Percentiles rank a stretch among this genome's conserved stretches.
phyloP scores from a whole-genome alignment of 2,113 vertebrate species.

The Pica pica region DNA sequence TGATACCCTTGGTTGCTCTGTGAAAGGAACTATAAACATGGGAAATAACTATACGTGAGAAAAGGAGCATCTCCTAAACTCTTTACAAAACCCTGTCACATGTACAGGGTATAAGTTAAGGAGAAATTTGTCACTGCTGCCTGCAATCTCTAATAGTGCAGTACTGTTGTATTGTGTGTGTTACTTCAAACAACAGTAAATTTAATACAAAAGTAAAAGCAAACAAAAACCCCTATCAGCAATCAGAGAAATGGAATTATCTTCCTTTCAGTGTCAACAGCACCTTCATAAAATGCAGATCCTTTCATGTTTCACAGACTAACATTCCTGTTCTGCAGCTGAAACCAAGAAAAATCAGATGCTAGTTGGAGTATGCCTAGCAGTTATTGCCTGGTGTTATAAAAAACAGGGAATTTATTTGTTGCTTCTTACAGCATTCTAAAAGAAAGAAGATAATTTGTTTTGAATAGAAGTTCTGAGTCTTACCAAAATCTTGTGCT shows the following conservation, averaged over 20 bases:
- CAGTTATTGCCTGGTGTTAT: neutral
- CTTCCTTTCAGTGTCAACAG: neutral
- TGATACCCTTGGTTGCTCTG: neutral
- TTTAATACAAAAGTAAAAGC: neutral
- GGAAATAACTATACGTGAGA: neutral
- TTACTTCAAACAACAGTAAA: neutral
- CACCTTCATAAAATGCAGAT: neutral
- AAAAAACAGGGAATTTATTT: neutral
- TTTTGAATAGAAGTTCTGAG: neutral
- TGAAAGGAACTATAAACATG: neutral
- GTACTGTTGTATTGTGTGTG: neutral
- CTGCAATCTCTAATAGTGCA: neutral
- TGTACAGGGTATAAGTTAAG: neutral
- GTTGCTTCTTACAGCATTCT: neutral
- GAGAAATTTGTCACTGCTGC: neutral
- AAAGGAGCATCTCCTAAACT: neutral
- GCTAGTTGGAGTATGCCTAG: neutral
- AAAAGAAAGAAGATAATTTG: neutral
- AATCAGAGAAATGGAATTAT: neutral
- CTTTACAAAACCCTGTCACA: neutral
- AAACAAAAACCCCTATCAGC: neutral
- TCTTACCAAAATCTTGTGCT: conserved; percentile 91
- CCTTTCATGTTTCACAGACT: neutral
- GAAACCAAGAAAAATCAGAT: neutral
- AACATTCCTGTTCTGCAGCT: neutral